These are phyloP conservation scores for Vulpes lagopus DNA, from an alignment of 2,113 vertebrate species.

Conservation along the genomic window DNA sequence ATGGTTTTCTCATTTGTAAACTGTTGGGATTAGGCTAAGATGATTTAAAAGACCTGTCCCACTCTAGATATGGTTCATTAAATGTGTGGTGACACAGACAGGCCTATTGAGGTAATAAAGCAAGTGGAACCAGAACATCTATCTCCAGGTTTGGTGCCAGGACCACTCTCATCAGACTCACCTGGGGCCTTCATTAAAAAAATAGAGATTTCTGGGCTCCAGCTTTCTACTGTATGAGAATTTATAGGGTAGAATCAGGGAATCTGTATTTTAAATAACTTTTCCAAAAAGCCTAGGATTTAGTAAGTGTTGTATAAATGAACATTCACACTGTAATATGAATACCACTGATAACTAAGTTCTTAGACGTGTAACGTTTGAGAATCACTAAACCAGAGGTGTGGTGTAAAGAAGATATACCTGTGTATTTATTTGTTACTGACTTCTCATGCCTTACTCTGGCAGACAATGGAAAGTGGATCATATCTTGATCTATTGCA, in stretches of 20 bases:
- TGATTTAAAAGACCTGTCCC: not conserved
- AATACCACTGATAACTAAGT: not conserved
- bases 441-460: not conserved
- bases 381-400: not conserved
- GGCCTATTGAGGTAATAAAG: not conserved
- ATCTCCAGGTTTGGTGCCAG: not conserved
- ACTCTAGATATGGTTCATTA: not conserved
- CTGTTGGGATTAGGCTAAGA: not conserved
- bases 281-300: not conserved
- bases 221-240: not conserved
- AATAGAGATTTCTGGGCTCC: not conserved
- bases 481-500: not conserved
- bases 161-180: not conserved
- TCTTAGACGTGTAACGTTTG: not conserved
- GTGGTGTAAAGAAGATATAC: no score
- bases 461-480: not conserved
- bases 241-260: not conserved
- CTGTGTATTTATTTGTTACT: not conserved
- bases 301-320: not conserved
- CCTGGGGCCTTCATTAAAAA: not conserved
- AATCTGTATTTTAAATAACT: not conserved
- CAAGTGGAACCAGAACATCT: not conserved
- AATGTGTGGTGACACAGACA: not conserved
- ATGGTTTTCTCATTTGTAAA: slow-evolving; percentile 16
- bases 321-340: not conserved